Base-by-base conservation (phyloP, 2,113 vertebrate species). In the Crotalus helleri region DNA sequence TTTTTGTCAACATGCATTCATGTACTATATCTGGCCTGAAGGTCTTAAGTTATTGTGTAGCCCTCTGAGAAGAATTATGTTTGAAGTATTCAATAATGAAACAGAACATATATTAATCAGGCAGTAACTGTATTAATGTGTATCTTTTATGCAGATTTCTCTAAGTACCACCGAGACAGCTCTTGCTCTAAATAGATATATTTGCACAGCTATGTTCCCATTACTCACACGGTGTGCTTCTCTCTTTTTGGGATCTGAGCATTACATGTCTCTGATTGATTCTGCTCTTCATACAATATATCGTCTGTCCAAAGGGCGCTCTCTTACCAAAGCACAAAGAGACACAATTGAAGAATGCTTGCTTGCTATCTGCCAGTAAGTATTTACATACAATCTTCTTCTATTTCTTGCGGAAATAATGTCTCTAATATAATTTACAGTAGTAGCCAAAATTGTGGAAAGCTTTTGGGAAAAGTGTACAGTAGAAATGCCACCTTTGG, bases 301-400 rank as follows among this genome's bases (percentile, higher is more conserved):
- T 91, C 98, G 99, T 90, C 98, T 99, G 24, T 99, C 99, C 96
- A 99, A 99, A 93, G 99, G 99, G 49, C 99, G 98, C 0, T 99
- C 99, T 1, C 99, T 99, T 96, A 99, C 99, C 69, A 99, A 99
- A 97, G 99, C 99, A 29, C 99, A 99, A 94, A 98, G 99, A 94
- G 99, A 99, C 59, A 99, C 99, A 54, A 99, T 99, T 81, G 99
- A 99, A 96, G 99, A 99, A 95, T 99, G 99, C 92, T 96, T 99
- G 94, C 98, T 99, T 91, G 98, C 99, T 74, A 98, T 99, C 92
- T 99, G 99, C 98, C 99, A 98, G 99, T 99, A 97, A 96, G 98
- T 95, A 94, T 93, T 55, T 26, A 81, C 2, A 0, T 51, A 57
- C 90, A 92, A 33, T 11, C 90, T 0, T 92, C 92, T 91, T 91